Evolutionary conservation across 2,113 vertebrate species (phyloP).

Genomic region (Abramis brama): DNA sequence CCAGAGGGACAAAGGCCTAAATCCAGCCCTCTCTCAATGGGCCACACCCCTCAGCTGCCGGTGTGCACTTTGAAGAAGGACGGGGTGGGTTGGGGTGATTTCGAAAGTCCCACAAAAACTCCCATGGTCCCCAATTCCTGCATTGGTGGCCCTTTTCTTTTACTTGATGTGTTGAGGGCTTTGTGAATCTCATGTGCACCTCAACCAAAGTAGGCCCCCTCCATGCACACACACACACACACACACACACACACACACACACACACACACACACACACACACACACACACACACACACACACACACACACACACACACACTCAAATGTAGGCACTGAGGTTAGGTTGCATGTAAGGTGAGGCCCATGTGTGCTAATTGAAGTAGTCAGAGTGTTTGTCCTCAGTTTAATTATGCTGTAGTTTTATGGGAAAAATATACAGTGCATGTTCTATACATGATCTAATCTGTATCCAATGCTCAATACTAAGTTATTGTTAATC

Average conservation of each 20-base stretch:
- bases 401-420: background rate
- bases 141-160: constrained; percentile 79
- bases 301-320: constrained; percentile 46
- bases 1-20: constrained; percentile 84
- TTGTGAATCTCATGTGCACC: constrained; percentile 67
- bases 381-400: background rate
- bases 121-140: constrained; percentile 72
- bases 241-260: constrained; percentile 46
- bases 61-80: constrained; percentile 83
- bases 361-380: constrained; percentile 11
- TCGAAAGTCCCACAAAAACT: constrained; percentile 76
- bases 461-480: background rate
- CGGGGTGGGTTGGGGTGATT: constrained; percentile 63
- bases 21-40: constrained; percentile 82
- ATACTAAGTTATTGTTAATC: no score
- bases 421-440: background rate
- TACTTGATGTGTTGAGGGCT: constrained; percentile 66
- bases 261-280: constrained; percentile 48
- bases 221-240: constrained; percentile 56
- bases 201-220: constrained; percentile 63
- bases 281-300: constrained; percentile 55
- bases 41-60: constrained; percentile 79
- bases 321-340: background rate
- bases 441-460: background rate
- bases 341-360: background rate